A percentile compares a stretch with the other conserved stretches of the same genome.
These are phyloP conservation scores for Hofmannophila pseudospretella DNA, from an alignment of 2,888 invertebrate species.

Conservation along the genomic window DNA sequence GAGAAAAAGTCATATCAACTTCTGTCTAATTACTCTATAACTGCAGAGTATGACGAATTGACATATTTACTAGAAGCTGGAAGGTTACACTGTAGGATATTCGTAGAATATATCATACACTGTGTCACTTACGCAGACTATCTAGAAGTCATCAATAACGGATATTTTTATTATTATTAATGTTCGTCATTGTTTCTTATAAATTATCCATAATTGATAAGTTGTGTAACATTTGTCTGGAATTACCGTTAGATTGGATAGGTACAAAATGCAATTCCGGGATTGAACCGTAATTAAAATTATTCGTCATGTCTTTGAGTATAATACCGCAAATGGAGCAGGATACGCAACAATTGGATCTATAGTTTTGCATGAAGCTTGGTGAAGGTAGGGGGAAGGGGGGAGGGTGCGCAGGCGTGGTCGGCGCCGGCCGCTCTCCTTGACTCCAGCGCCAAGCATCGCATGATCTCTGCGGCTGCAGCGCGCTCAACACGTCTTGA, in stretches of 20 bases:
- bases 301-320: not conserved
- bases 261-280: not conserved
- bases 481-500: constrained; percentile 24
- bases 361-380: constrained; percentile 40
- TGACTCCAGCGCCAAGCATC: constrained; percentile 76
- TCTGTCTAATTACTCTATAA: no score
- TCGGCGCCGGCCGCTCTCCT: constrained; percentile 77
- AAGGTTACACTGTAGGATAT: not conserved
- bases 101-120: no score
- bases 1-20: no score
- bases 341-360: constrained; percentile 56
- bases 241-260: no score
- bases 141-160: not conserved
- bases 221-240: no score
- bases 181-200: no score
- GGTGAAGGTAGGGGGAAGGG: constrained; percentile 31
- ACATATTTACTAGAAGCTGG: no score
- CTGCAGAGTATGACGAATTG: no score
- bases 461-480: constrained; percentile 66
- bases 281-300: not conserved
- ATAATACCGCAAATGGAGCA: constrained; percentile 23
- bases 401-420: constrained; percentile 61
- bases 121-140: no score
- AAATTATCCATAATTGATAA: no score
- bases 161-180: no score